Percentiles rank a stretch among this genome's conserved stretches.
These are phyloP conservation scores for Tortricodes alternella DNA, from an alignment of 2,888 invertebrate genomes.

Conservation along the genomic window DNA sequence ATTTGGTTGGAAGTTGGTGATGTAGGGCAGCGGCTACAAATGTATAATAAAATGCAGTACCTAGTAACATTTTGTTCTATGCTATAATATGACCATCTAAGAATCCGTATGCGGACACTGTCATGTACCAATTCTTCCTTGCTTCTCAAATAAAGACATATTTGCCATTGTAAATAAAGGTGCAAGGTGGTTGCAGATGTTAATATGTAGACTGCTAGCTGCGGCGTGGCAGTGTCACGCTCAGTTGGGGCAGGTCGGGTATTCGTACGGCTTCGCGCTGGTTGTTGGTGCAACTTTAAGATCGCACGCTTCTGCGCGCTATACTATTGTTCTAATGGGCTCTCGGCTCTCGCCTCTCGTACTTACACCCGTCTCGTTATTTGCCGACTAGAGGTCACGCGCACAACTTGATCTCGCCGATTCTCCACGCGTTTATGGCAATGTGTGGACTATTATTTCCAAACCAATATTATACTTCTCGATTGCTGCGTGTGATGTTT, in stretches of 20 bases:
- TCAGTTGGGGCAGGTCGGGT: conserved; percentile 67
- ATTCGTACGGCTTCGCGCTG: conserved; percentile 59
- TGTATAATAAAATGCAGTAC: no score
- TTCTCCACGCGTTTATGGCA: conserved; percentile 64
- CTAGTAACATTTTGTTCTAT: no score
- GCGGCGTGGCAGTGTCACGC: conserved; percentile 40
- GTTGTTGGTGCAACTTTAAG: conserved; percentile 73
- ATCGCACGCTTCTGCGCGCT: conserved; percentile 73
- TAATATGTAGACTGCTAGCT: background rate
- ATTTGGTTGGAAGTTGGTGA: no score
- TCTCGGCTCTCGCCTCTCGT: conserved; percentile 47
- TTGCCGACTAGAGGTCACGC: conserved; percentile 63
- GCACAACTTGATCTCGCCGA: conserved; percentile 65
- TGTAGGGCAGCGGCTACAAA: no score
- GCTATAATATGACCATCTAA: no score
- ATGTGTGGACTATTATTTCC: conserved; percentile 48
- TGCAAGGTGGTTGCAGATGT: background rate
- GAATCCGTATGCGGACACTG: no score
- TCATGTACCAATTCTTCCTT: background rate
- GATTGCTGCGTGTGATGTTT: conserved; percentile 18
- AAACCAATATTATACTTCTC: conserved; percentile 26
- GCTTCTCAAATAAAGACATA: background rate
- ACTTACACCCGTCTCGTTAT: conserved; percentile 62
- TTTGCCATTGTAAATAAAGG: background rate
- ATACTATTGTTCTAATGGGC: conserved; percentile 77